A percentile compares a stretch with the other conserved stretches of the same genome.
Conservation (phyloP, 2,113 vertebrate species). For the Salvator merianae region DNA sequence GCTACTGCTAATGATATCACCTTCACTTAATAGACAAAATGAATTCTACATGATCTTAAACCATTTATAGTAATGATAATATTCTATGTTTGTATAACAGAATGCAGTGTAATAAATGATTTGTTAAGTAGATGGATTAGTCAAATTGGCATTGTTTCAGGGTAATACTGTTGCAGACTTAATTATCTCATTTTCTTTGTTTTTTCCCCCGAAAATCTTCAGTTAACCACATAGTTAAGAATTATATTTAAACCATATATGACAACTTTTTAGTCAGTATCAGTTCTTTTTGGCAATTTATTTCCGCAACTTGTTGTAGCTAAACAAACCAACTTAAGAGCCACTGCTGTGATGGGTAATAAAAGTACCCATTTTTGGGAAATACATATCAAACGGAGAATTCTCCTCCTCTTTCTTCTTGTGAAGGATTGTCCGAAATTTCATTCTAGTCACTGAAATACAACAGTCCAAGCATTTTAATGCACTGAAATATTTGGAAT, state of each 20-base stretch:
- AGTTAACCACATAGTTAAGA: neutral
- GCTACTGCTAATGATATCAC: neutral
- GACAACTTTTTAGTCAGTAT: neutral
- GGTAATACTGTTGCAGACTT: no score
- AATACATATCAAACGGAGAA: no score
- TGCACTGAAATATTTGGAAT: neutral
- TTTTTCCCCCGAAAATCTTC: no score
- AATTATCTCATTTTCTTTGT: no score
- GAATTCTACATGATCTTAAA: neutral
- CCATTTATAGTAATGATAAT: neutral
- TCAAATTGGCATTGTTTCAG: no score
- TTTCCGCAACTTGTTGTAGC: neutral
- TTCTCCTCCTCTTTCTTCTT: no score
- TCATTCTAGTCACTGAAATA: neutral
- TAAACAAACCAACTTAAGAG: neutral
- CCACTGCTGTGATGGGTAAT: neutral
- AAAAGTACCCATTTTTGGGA: neutral
- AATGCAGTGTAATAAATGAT: neutral
- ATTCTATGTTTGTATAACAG: neutral
- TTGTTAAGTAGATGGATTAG: no score
- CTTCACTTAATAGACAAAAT: neutral
- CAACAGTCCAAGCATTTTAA: neutral
- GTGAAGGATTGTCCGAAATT: neutral
- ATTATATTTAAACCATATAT: neutral
- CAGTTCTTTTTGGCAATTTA: neutral